Percentiles rank a stretch among this genome's conserved stretches.
phyloP scores from a whole-genome alignment of 2,797 vertebrate species.

The Malacoctenus gilli region DNA sequence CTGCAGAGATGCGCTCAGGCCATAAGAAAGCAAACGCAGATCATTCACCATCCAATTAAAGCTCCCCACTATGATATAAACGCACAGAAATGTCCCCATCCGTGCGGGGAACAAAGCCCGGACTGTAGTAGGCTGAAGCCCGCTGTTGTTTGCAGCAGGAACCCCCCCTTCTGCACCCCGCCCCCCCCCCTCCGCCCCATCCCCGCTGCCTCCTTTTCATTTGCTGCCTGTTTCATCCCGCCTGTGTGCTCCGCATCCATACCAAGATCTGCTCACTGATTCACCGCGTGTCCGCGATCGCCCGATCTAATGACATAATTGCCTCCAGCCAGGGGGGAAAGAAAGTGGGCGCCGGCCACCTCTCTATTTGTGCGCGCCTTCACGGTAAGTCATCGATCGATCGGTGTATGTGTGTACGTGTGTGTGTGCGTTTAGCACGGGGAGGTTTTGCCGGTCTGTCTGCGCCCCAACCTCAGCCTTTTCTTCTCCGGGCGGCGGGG shows the following conservation, averaged over 20 bases:
- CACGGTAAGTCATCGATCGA: slow-evolving; percentile 51
- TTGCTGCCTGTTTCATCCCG: no score
- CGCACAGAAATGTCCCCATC: slow-evolving; percentile 1
- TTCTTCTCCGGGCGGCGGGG: no score
- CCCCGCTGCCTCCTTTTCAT: slow-evolving; percentile 37
- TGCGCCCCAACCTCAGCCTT: no score
- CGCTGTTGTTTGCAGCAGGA: slow-evolving; percentile 47
- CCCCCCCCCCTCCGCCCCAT: slow-evolving; percentile 22
- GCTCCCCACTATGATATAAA: neutral
- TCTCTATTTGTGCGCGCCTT: no score
- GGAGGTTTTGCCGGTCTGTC: no score
- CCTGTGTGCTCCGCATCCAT: slow-evolving; percentile 57
- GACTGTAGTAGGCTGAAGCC: slow-evolving; percentile 43
- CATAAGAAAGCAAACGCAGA: no score
- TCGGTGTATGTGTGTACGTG: no score
- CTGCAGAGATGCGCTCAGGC: no score
- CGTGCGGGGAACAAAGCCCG: slow-evolving; percentile 55
- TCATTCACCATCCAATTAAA: neutral
- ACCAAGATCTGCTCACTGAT: slow-evolving; percentile 38
- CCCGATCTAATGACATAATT: slow-evolving; percentile 39
- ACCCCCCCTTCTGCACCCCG: neutral
- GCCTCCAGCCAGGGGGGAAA: slow-evolving; percentile 10
- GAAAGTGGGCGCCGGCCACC: neutral
- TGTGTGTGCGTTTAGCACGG: no score
- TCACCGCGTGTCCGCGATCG: slow-evolving; percentile 42